phyloP scores from a whole-genome alignment of 2,888 invertebrate species.

The Monopis laevigella region DNA sequence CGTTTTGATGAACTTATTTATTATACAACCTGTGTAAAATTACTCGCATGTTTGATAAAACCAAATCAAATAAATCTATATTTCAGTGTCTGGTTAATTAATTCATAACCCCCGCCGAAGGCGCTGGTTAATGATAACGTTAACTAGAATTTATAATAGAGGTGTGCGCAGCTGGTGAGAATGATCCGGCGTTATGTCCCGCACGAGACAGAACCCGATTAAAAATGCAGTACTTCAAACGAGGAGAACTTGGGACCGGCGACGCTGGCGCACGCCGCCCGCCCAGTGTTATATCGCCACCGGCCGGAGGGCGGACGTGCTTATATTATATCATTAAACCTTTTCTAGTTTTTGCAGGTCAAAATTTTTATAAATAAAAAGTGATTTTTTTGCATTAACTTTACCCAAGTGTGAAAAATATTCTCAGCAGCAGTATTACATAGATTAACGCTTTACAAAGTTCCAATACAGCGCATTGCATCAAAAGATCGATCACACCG shows the following conservation, averaged over 20 bases:
- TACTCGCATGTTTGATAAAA: too few species aligned
- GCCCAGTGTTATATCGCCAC: slow-evolving; percentile 18
- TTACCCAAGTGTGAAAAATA: too few species aligned
- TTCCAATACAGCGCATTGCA: not conserved
- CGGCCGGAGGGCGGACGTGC: not conserved
- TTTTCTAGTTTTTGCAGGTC: too few species aligned
- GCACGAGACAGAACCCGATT: slow-evolving; percentile 59
- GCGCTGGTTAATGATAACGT: slow-evolving; percentile 62
- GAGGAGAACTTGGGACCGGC: slow-evolving; percentile 49
- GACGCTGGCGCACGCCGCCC: slow-evolving; percentile 50
- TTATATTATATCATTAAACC: not conserved
- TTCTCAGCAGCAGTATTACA: too few species aligned
- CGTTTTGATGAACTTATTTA: too few species aligned
- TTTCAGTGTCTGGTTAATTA: not conserved
- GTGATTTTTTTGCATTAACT: too few species aligned
- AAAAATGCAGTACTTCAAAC: slow-evolving; percentile 63
- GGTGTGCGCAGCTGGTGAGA: slow-evolving; percentile 56
- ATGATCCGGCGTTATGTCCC: slow-evolving; percentile 62
- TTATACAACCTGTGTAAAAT: too few species aligned
- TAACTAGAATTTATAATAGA: slow-evolving; percentile 63
- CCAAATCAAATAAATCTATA: too few species aligned
- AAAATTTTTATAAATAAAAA: not conserved
- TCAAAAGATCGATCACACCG: not conserved
- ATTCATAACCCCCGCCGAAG: slow-evolving; percentile 28
- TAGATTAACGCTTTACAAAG: not conserved